These are phyloP conservation scores for Podotricha telesiphe DNA, from an alignment of 2,888 invertebrate genomes.

Conservation along the genomic window DNA sequence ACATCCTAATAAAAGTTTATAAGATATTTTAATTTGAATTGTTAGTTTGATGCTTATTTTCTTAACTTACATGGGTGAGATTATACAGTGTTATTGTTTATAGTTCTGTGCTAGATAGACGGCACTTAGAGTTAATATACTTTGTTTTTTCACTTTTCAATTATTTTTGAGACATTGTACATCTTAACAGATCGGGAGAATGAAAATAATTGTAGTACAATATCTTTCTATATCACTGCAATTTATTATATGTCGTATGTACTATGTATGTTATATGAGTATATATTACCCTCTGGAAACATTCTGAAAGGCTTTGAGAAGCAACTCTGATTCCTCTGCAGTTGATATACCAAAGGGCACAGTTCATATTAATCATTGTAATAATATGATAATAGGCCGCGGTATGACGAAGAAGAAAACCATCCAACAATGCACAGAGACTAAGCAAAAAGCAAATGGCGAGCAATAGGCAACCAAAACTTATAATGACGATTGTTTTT, in stretches of 20 bases:
- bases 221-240: neutral
- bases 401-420: conserved; percentile 86
- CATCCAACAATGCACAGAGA: conserved; percentile 84
- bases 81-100: too few relatives aligned
- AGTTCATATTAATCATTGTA: conserved; percentile 89
- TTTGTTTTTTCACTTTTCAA: neutral
- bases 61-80: too few relatives aligned
- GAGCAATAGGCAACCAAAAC: conserved; percentile 84
- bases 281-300: conserved; percentile 74
- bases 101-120: too few relatives aligned
- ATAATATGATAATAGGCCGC: conserved; percentile 86
- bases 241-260: neutral
- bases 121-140: too few relatives aligned
- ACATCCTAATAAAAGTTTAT: conserved; percentile 75
- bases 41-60: neutral
- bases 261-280: neutral
- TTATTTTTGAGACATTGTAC: neutral
- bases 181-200: neutral
- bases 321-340: conserved; percentile 87
- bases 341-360: conserved; percentile 88
- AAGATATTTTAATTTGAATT: neutral
- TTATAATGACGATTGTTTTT: conserved; percentile 84
- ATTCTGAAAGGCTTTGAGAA: conserved; percentile 80
- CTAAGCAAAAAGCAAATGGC: conserved; percentile 85
- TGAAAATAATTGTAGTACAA: neutral